These are phyloP conservation scores for Kuschelorhynchus macadamiae DNA, from an alignment of 2,888 invertebrate genomes.

Conservation along the genomic window DNA sequence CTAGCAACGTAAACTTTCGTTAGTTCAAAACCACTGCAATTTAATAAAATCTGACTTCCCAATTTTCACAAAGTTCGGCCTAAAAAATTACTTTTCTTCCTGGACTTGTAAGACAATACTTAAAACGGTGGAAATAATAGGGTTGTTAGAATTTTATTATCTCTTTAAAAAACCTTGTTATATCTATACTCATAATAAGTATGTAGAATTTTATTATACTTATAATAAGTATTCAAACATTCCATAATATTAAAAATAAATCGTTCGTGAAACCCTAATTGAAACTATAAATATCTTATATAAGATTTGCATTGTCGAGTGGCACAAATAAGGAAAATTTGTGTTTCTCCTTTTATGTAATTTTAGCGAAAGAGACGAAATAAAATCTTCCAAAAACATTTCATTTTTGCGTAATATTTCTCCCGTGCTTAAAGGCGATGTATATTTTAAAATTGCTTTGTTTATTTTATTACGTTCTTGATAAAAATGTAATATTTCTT, in stretches of 20 bases:
- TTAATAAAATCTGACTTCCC: too few relatives aligned
- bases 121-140: neutral
- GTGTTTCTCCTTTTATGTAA: neutral
- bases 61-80: too few relatives aligned
- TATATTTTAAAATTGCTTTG: constrained; percentile 26
- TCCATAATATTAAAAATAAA: neutral
- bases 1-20: too few relatives aligned
- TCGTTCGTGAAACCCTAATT: neutral
- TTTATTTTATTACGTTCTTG: constrained; percentile 25
- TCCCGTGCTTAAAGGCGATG: neutral
- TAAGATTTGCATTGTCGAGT: neutral
- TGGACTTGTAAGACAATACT: neutral
- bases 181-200: too few relatives aligned
- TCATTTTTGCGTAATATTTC: constrained; percentile 24
- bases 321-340: neutral
- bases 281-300: neutral
- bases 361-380: neutral
- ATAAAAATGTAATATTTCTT: constrained; percentile 21
- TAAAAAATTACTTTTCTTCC: neutral
- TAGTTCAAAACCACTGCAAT: too few relatives aligned
- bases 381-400: constrained; percentile 13
- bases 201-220: too few relatives aligned
- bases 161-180: too few relatives aligned
- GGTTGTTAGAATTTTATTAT: too few relatives aligned
- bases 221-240: too few relatives aligned